Evolutionary conservation across 2,113 vertebrate genomes (phyloP).

Genomic region (Psephotus haematonotus): DNA sequence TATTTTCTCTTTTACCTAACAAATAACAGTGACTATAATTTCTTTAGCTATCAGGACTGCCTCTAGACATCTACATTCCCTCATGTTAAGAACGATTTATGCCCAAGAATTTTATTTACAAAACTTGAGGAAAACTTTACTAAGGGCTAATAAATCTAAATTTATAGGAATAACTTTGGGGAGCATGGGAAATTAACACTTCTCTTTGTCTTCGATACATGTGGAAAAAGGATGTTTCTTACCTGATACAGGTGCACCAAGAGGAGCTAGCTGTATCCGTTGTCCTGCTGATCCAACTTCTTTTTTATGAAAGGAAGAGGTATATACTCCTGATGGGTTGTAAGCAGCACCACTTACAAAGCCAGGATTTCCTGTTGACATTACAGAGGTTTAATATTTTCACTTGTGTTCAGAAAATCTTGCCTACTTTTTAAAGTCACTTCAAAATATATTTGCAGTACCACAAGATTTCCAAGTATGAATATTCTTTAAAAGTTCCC

Average conservation of each 20-base stretch:
- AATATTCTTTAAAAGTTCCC: background rate
- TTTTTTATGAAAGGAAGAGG: conserved; percentile 92
- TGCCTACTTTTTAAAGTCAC: background rate
- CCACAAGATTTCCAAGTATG: background rate
- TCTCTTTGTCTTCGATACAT: background rate
- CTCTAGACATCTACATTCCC: background rate
- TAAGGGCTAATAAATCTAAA: background rate
- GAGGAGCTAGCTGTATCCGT: conserved; percentile 88
- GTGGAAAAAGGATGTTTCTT: conserved; percentile 35
- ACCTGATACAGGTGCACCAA: conserved; percentile 82
- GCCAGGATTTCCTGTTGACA: conserved; percentile 80
- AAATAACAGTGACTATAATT: background rate
- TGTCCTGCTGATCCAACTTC: conserved; percentile 92
- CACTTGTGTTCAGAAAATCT: background rate
- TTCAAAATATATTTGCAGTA: background rate
- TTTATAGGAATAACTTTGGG: background rate
- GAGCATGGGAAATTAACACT: background rate
- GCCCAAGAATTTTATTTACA: background rate
- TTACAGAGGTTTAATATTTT: conserved; percentile 31
- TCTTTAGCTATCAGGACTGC: background rate
- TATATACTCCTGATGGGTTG: conserved; percentile 79
- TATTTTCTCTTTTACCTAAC: background rate
- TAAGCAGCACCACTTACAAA: conserved; percentile 73
- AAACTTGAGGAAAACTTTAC: background rate
- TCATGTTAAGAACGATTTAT: background rate